Evolutionary conservation across 2,113 vertebrate genomes (phyloP).

Genomic region (Piaya cayana): DNA sequence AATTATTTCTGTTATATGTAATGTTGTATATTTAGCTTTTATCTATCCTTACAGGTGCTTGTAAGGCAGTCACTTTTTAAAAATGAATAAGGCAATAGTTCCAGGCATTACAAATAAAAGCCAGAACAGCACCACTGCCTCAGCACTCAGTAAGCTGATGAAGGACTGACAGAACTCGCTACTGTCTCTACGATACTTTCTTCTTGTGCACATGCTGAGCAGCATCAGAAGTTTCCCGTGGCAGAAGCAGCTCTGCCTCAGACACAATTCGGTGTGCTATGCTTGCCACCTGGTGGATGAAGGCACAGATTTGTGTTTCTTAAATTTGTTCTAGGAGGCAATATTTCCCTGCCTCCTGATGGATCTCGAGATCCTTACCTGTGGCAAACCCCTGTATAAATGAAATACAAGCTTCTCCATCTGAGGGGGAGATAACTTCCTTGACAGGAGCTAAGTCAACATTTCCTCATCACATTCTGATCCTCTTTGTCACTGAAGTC

Average conservation of each 20-base stretch:
- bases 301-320: background rate
- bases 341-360: background rate
- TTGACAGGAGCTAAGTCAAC: background rate
- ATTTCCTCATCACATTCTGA: background rate
- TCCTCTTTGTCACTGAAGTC: background rate
- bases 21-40: background rate
- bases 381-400: background rate
- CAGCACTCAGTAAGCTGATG: background rate
- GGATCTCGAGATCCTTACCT: background rate
- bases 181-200: background rate
- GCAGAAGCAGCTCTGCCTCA: background rate
- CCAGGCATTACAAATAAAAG: background rate
- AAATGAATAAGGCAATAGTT: background rate
- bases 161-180: background rate
- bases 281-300: conserved; percentile 59
- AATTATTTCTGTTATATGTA: background rate
- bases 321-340: background rate
- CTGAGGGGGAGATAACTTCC: background rate
- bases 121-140: background rate
- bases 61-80: background rate
- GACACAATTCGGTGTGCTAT: background rate
- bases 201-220: background rate
- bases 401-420: background rate
- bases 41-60: background rate
- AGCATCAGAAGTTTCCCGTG: background rate